These are phyloP conservation scores for Heliconius erato DNA, from an alignment of 2,888 invertebrate species.

Conservation along the genomic window DNA sequence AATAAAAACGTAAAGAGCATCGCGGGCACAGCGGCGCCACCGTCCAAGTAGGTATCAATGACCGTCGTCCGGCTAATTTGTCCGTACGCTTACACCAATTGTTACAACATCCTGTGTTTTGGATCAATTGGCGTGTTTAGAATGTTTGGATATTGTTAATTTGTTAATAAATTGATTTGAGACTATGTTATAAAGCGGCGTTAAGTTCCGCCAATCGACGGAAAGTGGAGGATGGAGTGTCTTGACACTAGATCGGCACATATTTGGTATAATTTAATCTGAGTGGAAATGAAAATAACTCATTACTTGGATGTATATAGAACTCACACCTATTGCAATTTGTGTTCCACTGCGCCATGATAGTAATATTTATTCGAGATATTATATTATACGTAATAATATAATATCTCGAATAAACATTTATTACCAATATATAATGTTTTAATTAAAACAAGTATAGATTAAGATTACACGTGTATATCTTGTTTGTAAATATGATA, in stretches of 20 bases:
- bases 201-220: background rate
- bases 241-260: no score
- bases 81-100: slow-evolving; percentile 81
- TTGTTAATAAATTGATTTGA: background rate
- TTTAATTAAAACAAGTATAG: background rate
- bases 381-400: background rate
- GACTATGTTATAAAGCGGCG: background rate
- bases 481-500: background rate
- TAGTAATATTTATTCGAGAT: background rate
- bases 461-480: slow-evolving; percentile 4
- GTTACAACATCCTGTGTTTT: slow-evolving; percentile 78
- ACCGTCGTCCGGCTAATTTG: slow-evolving; percentile 83
- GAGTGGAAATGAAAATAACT: background rate
- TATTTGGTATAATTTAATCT: no score
- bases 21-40: slow-evolving; percentile 67
- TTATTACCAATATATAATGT: background rate
- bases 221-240: no score
- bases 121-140: slow-evolving; percentile 55
- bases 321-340: background rate
- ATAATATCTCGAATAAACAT: background rate
- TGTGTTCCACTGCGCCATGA: background rate
- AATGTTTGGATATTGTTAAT: slow-evolving; percentile 10
- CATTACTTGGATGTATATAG: background rate
- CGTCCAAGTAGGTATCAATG: slow-evolving; percentile 75
- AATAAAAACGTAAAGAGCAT: slow-evolving; percentile 48